phyloP scores from a whole-genome alignment of 2,888 invertebrate species.

The Parascotia fuliginaria region DNA sequence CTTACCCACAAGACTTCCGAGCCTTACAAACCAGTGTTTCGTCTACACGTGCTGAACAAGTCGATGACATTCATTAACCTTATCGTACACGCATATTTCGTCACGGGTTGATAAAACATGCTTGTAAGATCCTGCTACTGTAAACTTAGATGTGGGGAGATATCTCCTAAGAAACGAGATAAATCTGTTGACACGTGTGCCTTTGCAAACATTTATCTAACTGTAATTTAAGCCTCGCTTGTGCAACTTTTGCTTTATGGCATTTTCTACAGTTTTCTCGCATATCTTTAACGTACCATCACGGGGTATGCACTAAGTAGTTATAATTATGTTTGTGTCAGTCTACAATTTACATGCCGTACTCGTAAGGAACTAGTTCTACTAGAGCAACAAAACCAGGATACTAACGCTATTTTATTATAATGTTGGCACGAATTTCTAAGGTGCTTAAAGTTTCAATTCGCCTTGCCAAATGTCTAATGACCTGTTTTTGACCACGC shows the following conservation, averaged over 20 bases:
- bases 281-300: conserved; percentile 1
- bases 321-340: no score
- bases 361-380: no score
- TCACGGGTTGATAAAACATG: conserved; percentile 38
- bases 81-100: conserved; percentile 41
- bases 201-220: conserved; percentile 37
- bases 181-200: conserved; percentile 34
- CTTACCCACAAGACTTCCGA: background rate
- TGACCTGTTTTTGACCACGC: no score
- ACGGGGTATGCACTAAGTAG: background rate
- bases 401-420: no score
- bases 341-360: no score
- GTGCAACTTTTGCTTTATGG: conserved; percentile 19
- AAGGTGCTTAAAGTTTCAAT: no score
- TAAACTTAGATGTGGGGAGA: conserved; percentile 20
- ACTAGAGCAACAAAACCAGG: no score
- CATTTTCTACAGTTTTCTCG: conserved; percentile 11
- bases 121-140: conserved; percentile 30
- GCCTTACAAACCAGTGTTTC: background rate
- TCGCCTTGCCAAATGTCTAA: no score
- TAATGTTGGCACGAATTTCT: no score
- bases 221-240: conserved; percentile 22
- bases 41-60: conserved; percentile 30
- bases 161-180: conserved; percentile 24
- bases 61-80: conserved; percentile 45